Evolutionary conservation across 2,888 invertebrate species (phyloP).

Genomic region (Nowickia ferox): DNA sequence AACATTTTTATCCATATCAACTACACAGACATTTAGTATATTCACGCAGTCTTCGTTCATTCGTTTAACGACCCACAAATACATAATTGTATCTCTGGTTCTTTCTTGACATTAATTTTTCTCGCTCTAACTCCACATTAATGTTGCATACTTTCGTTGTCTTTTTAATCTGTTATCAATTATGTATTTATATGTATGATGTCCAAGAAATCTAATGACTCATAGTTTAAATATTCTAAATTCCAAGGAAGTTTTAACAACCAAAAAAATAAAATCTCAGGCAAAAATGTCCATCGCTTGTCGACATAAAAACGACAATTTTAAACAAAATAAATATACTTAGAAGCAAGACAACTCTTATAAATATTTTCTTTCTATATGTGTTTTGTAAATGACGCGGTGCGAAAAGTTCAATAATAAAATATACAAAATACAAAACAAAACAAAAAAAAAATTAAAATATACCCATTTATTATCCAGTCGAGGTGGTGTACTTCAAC

Average conservation of each 20-base stretch:
- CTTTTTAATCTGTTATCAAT: constrained; percentile 63
- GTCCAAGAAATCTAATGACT: constrained; percentile 70
- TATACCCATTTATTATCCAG: constrained; percentile 63
- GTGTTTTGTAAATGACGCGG: constrained; percentile 62
- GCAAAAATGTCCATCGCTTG: constrained; percentile 32
- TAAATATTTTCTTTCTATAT: constrained; percentile 14
- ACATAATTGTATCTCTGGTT: constrained; percentile 4
- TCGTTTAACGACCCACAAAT: background rate
- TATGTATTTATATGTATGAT: constrained; percentile 39
- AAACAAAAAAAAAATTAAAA: constrained; percentile 27
- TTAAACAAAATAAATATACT: constrained; percentile 15
- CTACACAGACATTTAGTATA: constrained; percentile 23
- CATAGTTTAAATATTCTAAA: constrained; percentile 72
- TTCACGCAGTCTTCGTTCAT: background rate
- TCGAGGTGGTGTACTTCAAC: constrained; percentile 68
- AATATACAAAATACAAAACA: constrained; percentile 28
- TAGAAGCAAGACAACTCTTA: constrained; percentile 25
- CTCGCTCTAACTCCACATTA: constrained; percentile 11
- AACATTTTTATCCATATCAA: constrained; percentile 39
- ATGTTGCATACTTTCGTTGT: background rate
- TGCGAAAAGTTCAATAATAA: constrained; percentile 72
- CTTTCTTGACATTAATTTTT: constrained; percentile 6
- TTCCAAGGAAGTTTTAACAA: constrained; percentile 70
- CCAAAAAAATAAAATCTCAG: constrained; percentile 25
- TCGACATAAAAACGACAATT: constrained; percentile 47